Evolutionary conservation across 2,113 vertebrate genomes (phyloP).

Genomic region (Alosa alosa): DNA sequence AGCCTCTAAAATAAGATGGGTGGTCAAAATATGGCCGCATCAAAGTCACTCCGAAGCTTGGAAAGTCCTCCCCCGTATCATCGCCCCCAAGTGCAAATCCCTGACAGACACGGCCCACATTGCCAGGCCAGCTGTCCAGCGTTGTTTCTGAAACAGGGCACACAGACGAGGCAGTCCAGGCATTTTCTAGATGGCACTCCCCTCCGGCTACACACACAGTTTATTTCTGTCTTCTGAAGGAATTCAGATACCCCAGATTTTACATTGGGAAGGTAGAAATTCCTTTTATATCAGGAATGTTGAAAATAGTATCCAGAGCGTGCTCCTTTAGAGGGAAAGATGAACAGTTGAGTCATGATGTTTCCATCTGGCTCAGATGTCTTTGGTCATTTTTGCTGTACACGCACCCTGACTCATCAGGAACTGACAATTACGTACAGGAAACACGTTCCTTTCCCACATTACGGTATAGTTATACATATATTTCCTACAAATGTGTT

Average conservation of each 20-base stretch:
- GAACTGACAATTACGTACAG: not conserved
- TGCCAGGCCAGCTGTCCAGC: conserved; percentile 48
- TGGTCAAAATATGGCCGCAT: not conserved
- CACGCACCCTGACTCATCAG: not conserved
- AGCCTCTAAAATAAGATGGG: not conserved
- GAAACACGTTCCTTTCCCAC: not conserved
- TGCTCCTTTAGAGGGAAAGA: not conserved
- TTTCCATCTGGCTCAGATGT: not conserved
- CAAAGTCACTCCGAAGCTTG: not conserved
- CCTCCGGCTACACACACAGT: not conserved
- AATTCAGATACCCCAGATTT: conserved; percentile 6
- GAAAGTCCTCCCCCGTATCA: not conserved
- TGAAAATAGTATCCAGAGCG: not conserved
- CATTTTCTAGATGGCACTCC: conserved; percentile 24
- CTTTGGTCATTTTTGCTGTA: not conserved
- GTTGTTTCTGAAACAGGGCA: conserved; percentile 42
- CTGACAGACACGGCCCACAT: conserved; percentile 19
- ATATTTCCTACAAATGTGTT: not conserved
- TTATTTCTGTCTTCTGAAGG: not conserved
- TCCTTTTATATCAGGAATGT: not conserved
- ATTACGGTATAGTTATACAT: not conserved
- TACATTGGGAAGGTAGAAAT: not conserved
- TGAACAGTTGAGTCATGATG: not conserved
- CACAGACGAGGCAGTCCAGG: not conserved
- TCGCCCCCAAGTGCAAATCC: conserved; percentile 30